Base-by-base conservation (phyloP, 2,797 vertebrate genomes). In the Chaenodraco wilsoni region DNA sequence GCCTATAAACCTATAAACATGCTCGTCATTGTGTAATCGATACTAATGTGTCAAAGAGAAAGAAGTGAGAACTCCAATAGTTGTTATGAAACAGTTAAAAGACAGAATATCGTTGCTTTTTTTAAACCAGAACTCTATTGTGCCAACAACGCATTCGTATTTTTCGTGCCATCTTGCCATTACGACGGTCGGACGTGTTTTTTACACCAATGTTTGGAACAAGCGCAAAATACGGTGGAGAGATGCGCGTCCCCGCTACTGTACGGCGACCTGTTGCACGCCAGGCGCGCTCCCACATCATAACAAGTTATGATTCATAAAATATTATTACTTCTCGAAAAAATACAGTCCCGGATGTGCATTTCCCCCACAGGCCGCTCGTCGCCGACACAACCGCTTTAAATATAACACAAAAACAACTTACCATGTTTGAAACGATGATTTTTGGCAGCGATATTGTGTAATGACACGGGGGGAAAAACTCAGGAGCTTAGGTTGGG, bases 231-330 rank as follows among this genome's bases (percentile, higher is more conserved):
- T 69, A 67, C 79, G 71, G 78, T 81, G 50, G 59, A 65, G 89
- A 84, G 77, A 94, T 91, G 92, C 90, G 89, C 90, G 85, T 72
- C 64, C 87, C 85, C 91, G 88, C 87, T 93, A 94, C 94, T 95
- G 94, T 94, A 95, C 91, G 69, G 84, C 88, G 90, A 95, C 94
- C 94, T 95, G 94, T 95, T 95, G 94, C 94, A 82, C 88, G 86
- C 87, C 79, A 80, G 61, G 89, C 91, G 93, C 92, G 91, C 92
- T 85, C 91, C 88, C 92, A 91, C 91, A 94, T 95, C 93, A 95
- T 95, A 95, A 94, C 93, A 94, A 94, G 92, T 95, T 94, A 95
- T 95, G 94, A 95, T 94, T 95, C 94, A 95, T 95, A 95, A 94
- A 93, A 94, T 90, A 91, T 87, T 91, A 93, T 89, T 90, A 92